Conservation (phyloP, 2,113 vertebrate genomes). For the Syngnathus typhle region DNA sequence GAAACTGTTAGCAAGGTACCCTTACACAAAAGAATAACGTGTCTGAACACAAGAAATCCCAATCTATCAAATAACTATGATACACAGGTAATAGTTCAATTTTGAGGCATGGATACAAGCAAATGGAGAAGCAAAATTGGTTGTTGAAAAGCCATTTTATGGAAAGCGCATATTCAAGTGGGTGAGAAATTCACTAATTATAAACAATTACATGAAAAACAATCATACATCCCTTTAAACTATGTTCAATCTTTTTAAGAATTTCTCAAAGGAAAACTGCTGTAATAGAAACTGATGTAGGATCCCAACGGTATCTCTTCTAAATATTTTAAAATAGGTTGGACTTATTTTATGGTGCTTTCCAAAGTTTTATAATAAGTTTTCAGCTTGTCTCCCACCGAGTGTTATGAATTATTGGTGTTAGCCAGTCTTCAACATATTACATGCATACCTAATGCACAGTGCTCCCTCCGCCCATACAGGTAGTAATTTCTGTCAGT, state of each 20-base stretch:
- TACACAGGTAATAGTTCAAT: no score
- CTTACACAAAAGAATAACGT: no score
- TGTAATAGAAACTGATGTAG: background rate
- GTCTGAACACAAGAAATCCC: no score
- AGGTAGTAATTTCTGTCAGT: slow-evolving; percentile 50
- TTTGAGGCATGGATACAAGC: no score
- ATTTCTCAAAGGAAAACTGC: background rate
- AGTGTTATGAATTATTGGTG: slow-evolving; percentile 58
- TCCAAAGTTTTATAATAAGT: background rate
- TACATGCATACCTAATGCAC: slow-evolving; percentile 22
- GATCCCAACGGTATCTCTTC: background rate
- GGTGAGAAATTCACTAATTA: background rate
- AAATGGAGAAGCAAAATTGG: no score
- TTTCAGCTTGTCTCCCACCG: slow-evolving; percentile 20
- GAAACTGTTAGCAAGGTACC: no score
- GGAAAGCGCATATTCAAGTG: no score
- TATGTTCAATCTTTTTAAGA: background rate
- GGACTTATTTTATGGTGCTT: background rate
- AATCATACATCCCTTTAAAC: background rate
- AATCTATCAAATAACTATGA: no score
- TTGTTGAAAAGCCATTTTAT: no score
- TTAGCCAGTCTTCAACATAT: slow-evolving; percentile 3
- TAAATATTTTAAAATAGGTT: background rate
- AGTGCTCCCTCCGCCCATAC: slow-evolving; percentile 50
- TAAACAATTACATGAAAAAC: background rate